These are phyloP conservation scores for Toxotes chatareus DNA, from an alignment of 2,113 vertebrate species.

Conservation along the genomic window DNA sequence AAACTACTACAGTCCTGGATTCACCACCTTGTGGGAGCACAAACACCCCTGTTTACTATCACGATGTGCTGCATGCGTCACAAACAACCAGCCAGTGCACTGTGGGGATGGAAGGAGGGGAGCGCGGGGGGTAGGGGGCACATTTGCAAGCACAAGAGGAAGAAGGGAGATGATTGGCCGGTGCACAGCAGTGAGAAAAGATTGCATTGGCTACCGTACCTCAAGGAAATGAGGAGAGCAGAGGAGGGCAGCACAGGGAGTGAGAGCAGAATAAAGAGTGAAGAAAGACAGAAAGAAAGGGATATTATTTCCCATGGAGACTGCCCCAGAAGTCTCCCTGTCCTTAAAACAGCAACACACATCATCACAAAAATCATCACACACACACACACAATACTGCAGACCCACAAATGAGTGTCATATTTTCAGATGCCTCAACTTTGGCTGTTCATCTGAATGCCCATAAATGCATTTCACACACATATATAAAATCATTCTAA, in stretches of 20 bases:
- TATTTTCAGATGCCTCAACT: slow-evolving; percentile 39
- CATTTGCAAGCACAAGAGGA: slow-evolving; percentile 43
- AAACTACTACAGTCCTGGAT: slow-evolving; percentile 64
- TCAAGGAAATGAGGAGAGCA: slow-evolving; percentile 81
- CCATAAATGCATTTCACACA: neutral
- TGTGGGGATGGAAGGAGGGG: slow-evolving; percentile 32
- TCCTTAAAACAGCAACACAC: slow-evolving; percentile 39
- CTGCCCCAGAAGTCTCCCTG: slow-evolving; percentile 31
- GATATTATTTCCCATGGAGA: slow-evolving; percentile 62
- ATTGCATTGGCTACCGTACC: slow-evolving; percentile 78
- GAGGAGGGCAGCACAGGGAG: slow-evolving; percentile 71
- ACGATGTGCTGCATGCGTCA: slow-evolving; percentile 76
- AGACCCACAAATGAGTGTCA: slow-evolving; percentile 12
- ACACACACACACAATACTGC: neutral
- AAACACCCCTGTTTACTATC: neutral
- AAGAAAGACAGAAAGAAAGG: slow-evolving; percentile 67
- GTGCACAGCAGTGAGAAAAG: slow-evolving; percentile 60
- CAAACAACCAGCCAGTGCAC: slow-evolving; percentile 61
- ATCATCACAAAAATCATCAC: slow-evolving; percentile 24
- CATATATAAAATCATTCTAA: neutral
- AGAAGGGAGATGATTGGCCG: slow-evolving; percentile 60
- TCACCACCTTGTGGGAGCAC: slow-evolving; percentile 68
- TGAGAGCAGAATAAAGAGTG: slow-evolving; percentile 62
- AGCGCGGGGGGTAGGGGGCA: neutral
- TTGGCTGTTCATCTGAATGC: slow-evolving; percentile 3